Conservation (phyloP, 2,113 vertebrate species). For the Ammodytes dubius region DNA sequence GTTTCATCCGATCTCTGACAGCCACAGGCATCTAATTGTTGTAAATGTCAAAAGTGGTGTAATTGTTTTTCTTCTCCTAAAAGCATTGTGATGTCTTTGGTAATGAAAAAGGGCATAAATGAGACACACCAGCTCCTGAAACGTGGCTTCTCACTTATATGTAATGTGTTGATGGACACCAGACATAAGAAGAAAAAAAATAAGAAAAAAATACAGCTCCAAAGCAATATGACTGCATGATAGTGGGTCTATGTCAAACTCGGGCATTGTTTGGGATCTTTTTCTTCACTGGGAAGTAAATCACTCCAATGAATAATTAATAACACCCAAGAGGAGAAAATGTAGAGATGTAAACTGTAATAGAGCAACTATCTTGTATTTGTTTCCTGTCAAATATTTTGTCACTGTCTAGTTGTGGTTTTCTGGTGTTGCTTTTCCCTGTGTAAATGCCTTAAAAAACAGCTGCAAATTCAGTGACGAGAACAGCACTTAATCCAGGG, state of each 20-base stretch:
- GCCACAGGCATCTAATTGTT: conserved; percentile 32
- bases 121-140: neutral
- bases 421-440: conserved; percentile 34
- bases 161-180: conserved; percentile 14
- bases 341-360: conserved; percentile 46
- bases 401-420: conserved; percentile 38
- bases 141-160: conserved; percentile 24
- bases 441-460: conserved; percentile 10
- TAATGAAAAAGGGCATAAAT: conserved; percentile 30
- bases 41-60: conserved; percentile 33
- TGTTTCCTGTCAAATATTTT: conserved; percentile 63
- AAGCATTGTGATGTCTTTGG: conserved; percentile 25
- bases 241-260: conserved; percentile 20
- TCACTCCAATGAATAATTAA: conserved; percentile 74
- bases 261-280: conserved; percentile 34
- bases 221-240: conserved; percentile 1
- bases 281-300: conserved; percentile 51
- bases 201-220: neutral
- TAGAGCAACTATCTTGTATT: conserved; percentile 42
- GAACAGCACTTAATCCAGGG: conserved; percentile 26
- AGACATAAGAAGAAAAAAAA: conserved; percentile 12
- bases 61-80: conserved; percentile 26
- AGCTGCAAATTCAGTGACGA: conserved; percentile 1
- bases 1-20: conserved; percentile 24
- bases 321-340: conserved; percentile 55